Conservation (phyloP, 2,888 invertebrate genomes). For the Cerastis leucographa region DNA sequence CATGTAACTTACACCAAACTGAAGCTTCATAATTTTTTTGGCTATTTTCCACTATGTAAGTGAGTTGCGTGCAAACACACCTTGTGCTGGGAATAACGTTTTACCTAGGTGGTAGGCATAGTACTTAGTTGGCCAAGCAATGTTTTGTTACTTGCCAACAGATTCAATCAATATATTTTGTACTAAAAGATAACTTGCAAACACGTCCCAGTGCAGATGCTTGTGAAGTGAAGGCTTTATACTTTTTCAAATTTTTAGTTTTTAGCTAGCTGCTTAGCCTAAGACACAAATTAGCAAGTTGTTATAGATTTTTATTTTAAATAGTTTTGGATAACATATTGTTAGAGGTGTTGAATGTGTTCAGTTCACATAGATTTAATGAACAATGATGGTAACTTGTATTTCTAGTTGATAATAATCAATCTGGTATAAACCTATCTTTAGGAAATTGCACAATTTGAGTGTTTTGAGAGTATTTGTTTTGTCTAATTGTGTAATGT, state of each 20-base stretch:
- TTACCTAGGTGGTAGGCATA: background rate
- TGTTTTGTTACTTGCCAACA: background rate
- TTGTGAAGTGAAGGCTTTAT: background rate
- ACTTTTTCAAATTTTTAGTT: background rate
- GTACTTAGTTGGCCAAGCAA: background rate
- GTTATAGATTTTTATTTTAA: slow-evolving; percentile 6
- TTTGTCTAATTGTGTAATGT: background rate
- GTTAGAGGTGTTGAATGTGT: slow-evolving; percentile 30
- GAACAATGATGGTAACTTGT: background rate
- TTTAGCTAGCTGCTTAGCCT: slow-evolving; percentile 4
- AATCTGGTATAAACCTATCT: background rate
- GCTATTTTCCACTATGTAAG: background rate
- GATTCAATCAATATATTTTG: background rate
- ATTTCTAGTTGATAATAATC: slow-evolving; percentile 5
- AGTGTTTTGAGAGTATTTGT: slow-evolving; percentile 13
- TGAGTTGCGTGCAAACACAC: background rate
- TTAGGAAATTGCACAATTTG: slow-evolving; percentile 24
- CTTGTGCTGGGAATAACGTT: background rate
- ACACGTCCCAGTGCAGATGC: background rate
- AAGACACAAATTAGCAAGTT: background rate
- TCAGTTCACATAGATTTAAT: slow-evolving; percentile 23
- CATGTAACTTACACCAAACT: background rate
- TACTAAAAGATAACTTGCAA: background rate
- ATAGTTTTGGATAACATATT: slow-evolving; percentile 11
- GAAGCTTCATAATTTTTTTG: background rate